Percentiles rank a stretch among this genome's conserved stretches.
These are phyloP conservation scores for Pocillopora grandis DNA, from an alignment of 92 coral and sea anemone genomes.

Conservation along the genomic window DNA sequence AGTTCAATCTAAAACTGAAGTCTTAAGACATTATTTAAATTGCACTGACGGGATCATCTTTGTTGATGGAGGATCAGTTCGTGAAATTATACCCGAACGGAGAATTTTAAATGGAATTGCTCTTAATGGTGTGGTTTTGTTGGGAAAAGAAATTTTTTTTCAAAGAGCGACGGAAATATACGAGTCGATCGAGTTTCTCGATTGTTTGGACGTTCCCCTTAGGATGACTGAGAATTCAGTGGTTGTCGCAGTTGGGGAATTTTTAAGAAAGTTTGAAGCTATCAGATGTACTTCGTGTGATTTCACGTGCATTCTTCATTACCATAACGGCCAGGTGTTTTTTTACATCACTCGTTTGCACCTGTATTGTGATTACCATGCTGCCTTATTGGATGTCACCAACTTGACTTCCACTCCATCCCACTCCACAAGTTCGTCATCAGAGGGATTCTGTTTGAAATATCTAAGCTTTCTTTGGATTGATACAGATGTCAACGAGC, in stretches of 20 bases:
- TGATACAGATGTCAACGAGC: neutral
- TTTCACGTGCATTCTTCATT: neutral
- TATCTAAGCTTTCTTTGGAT: neutral
- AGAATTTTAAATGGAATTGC: neutral
- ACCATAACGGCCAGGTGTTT: neutral
- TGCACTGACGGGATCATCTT: neutral
- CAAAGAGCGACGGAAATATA: neutral
- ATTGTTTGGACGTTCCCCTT: neutral
- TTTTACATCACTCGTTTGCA: neutral
- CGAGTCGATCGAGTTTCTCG: neutral
- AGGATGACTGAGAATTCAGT: neutral
- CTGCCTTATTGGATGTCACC: neutral
- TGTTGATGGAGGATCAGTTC: neutral
- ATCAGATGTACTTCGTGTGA: neutral
- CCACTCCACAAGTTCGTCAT: neutral
- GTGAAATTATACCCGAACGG: neutral
- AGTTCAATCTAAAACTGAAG: neutral
- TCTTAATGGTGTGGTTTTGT: neutral
- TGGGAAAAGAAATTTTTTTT: too few species aligned
- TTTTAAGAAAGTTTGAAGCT: neutral
- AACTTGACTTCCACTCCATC: neutral
- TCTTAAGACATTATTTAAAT: neutral
- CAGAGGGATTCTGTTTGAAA: neutral
- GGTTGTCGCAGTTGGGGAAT: neutral
- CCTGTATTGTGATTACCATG: neutral